A percentile compares a stretch with the other conserved stretches of the same genome.
phyloP scores from a whole-genome alignment of 2,888 invertebrate genomes.

The Odontocolon sp. region DNA sequence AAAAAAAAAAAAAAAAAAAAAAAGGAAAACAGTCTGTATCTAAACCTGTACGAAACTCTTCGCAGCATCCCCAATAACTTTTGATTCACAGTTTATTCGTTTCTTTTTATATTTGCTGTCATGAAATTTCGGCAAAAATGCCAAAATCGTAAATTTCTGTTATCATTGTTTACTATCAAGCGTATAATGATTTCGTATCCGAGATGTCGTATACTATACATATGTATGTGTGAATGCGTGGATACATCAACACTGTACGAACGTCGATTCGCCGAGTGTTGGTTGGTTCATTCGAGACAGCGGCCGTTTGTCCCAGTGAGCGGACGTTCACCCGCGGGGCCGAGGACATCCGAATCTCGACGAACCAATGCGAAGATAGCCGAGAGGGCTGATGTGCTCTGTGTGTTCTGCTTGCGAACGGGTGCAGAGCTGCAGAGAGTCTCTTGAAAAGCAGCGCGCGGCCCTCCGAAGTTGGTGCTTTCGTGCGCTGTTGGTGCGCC shows the following conservation, averaged over 20 bases:
- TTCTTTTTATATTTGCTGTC: no score
- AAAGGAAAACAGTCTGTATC: not conserved
- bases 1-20: not conserved
- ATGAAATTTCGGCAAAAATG: not conserved
- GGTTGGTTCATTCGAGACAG: constrained; percentile 63
- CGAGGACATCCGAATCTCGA: constrained; percentile 74
- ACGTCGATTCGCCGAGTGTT: constrained; percentile 5
- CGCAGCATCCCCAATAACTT: no score
- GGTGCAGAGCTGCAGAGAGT: constrained; percentile 28
- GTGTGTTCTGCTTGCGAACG: constrained; percentile 34
- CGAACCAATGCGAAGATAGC: constrained; percentile 67
- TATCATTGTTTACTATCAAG: constrained; percentile 48
- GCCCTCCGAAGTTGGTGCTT: constrained; percentile 56
- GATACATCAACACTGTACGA: not conserved
- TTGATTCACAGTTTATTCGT: no score
- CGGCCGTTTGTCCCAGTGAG: constrained; percentile 79
- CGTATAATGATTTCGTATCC: constrained; percentile 54
- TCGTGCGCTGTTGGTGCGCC: constrained; percentile 27
- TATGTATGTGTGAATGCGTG: not conserved
- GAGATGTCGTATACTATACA: constrained; percentile 56
- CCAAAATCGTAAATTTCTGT: constrained; percentile 13
- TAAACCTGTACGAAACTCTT: no score
- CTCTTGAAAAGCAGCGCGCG: constrained; percentile 57
- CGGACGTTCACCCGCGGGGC: constrained; percentile 79
- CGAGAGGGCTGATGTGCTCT: constrained; percentile 51